Evolutionary conservation across 2,797 vertebrate genomes (phyloP), one percentile per base, ranked within the genome.

Genomic region (Cuculus canorus): DNA sequence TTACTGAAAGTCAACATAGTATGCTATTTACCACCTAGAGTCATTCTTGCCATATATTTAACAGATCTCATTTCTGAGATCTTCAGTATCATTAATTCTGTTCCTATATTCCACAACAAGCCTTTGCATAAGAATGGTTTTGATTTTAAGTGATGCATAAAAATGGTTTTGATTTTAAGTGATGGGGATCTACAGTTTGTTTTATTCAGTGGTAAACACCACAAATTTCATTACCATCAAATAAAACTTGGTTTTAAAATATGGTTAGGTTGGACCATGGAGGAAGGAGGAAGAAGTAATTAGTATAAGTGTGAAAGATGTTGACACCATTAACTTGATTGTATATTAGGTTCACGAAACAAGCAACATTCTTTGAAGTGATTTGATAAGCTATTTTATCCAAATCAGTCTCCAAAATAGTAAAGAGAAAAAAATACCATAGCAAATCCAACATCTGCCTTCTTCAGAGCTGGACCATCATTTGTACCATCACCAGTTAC

Each of bases 401-500:
- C 63, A 60, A 83, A 41, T 8, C 76, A 12, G 28, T 35, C 48
- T 82, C 27, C 12, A 76, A 87, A 86, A 84, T 63, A 77, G 2
- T 60, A 19, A 69, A 52, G 25, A 43, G 39, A 32, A 13, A 64
- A 35, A n/a, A 56, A 32, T 98, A 99, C 99, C 99, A 99, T 99
- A 57, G 99, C 99, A 97, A 99, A 99, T 80, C 99, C 99, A 85
- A 99, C 99, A 93, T 99, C 99, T 27, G 99, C 99, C 97, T 99
- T 99, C 98, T 99, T 99, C 88, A 99, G 96, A 27, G 99, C 99
- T 25, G 99, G 99, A 35, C 99, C 99, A 80, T 99, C 99, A 50
- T 99, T 99, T 33, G 99, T 99, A 65, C 99, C 99, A 72, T 99
- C 99, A 86, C 99, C 99, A 17, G 99, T 99, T 87, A 99, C 99